phyloP scores from a whole-genome alignment of 1,140 invertebrate genomes.

The Sinella curviseta region DNA sequence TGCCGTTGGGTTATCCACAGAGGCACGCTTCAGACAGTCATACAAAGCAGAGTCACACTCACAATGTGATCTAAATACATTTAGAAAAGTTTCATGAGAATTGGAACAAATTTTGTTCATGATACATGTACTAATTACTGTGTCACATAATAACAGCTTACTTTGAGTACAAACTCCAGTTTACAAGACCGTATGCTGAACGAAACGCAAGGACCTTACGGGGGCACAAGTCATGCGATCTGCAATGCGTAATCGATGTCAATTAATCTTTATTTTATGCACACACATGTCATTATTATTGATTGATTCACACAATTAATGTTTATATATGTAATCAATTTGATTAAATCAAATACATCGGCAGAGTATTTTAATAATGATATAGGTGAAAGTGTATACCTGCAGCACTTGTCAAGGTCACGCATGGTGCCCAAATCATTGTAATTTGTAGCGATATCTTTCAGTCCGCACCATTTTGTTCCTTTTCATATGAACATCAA shows the following conservation, averaged over 20 bases:
- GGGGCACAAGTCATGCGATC: slow-evolving; percentile 79
- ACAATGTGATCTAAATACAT: slow-evolving; percentile 69
- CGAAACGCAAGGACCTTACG: slow-evolving; percentile 72
- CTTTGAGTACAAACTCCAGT: slow-evolving; percentile 82
- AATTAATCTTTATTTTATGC: neutral
- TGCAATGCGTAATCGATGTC: neutral
- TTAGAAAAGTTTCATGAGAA: neutral
- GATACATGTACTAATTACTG: neutral
- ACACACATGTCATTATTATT: too few relatives aligned
- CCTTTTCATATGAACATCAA: slow-evolving; percentile 64
- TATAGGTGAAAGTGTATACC: neutral
- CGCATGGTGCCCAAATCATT: slow-evolving; percentile 73
- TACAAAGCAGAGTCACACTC: slow-evolving; percentile 78
- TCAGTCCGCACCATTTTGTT: slow-evolving; percentile 86
- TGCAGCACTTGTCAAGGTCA: slow-evolving; percentile 77
- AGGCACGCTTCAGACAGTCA: slow-evolving; percentile 73
- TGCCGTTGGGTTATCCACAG: slow-evolving; percentile 65
- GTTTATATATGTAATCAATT: too few relatives aligned
- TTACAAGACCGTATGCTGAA: slow-evolving; percentile 75
- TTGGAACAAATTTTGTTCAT: neutral
- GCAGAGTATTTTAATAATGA: neutral
- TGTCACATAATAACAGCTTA: slow-evolving; percentile 55
- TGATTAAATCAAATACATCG: too few relatives aligned
- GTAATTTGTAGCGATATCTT: slow-evolving; percentile 78
- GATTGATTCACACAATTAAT: too few relatives aligned